Conservation (phyloP, 2,113 vertebrate genomes). For the Microtus montanus region DNA sequence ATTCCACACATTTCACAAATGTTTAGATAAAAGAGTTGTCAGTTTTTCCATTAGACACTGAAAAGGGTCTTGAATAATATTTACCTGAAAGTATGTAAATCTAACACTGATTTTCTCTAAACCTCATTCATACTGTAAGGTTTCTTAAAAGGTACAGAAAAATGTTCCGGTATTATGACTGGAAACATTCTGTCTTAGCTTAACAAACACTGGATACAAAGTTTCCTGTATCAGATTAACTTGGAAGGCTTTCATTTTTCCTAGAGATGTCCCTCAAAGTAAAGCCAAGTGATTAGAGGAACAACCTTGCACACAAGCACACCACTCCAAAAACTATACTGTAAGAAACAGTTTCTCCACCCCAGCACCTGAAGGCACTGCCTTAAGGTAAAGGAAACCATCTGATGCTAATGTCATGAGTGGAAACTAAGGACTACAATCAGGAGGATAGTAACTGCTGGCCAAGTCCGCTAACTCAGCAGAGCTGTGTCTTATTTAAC, state of each 20-base stretch:
- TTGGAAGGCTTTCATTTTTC: neutral
- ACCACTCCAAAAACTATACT: constrained; percentile 3
- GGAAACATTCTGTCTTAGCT: neutral
- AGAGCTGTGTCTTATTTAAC: neutral
- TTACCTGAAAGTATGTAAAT: neutral
- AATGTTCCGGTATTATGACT: neutral
- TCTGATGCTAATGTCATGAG: neutral
- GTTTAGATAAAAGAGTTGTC: neutral
- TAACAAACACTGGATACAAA: constrained; percentile 14
- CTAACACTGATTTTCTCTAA: constrained; percentile 7
- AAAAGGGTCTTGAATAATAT: neutral
- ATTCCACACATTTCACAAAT: neutral
- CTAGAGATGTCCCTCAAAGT: neutral
- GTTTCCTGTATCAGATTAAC: neutral
- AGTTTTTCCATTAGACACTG: neutral
- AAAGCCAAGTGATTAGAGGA: constrained; percentile 5
- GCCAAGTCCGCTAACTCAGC: neutral
- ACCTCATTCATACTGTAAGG: neutral
- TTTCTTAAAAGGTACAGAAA: constrained; percentile 35
- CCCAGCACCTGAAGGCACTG: neutral
- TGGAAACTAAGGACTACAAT: constrained; percentile 3
- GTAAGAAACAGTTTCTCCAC: neutral
- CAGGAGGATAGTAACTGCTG: neutral
- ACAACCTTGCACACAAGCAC: neutral
- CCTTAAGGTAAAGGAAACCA: constrained; percentile 35